Conservation (phyloP, 2,888 invertebrate genomes). For the Macrostomum cliftonense region DNA sequence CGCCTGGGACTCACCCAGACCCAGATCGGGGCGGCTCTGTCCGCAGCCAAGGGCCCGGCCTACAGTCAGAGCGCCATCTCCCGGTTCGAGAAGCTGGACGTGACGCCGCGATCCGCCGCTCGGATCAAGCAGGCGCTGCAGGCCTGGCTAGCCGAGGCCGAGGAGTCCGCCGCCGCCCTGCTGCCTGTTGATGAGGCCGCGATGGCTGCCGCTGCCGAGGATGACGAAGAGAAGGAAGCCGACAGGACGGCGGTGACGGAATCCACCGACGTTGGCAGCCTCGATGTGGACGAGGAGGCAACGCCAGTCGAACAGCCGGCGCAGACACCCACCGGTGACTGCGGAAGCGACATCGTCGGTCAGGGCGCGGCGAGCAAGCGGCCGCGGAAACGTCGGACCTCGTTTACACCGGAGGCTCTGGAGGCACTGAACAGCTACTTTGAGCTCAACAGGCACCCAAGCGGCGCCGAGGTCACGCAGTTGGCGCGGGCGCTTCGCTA, state of each 20-base stretch:
- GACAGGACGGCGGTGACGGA: too few species aligned
- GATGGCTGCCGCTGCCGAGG: too few species aligned
- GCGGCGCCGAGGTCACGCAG: conserved; percentile 8
- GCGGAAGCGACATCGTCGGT: too few species aligned
- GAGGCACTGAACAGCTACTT: conserved; percentile 10
- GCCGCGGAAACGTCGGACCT: conserved; percentile 9
- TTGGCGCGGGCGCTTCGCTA: conserved; percentile 50
- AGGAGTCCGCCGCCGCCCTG: conserved; percentile 45
- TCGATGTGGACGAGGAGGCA: too few species aligned
- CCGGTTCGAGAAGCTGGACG: conserved; percentile 96
- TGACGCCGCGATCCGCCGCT: conserved; percentile 95
- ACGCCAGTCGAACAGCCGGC: too few species aligned
- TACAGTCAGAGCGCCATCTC: conserved; percentile 98
- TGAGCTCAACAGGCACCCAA: conserved; percentile 10
- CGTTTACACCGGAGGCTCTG: conserved; percentile 11
- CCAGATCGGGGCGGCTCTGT: conserved; percentile 61
- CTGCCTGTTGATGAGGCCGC: too few species aligned
- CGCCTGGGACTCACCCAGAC: conserved; percentile 85
- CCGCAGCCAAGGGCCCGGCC: conserved; percentile 80
- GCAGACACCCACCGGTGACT: too few species aligned
- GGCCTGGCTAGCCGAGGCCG: conserved; percentile 95
- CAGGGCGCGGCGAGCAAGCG: background rate
- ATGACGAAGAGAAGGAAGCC: too few species aligned
- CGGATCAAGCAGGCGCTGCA: conserved; percentile 96
- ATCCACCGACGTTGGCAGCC: too few species aligned